Conservation (phyloP, 2,888 invertebrate species). For the Epinotia bilunana region DNA sequence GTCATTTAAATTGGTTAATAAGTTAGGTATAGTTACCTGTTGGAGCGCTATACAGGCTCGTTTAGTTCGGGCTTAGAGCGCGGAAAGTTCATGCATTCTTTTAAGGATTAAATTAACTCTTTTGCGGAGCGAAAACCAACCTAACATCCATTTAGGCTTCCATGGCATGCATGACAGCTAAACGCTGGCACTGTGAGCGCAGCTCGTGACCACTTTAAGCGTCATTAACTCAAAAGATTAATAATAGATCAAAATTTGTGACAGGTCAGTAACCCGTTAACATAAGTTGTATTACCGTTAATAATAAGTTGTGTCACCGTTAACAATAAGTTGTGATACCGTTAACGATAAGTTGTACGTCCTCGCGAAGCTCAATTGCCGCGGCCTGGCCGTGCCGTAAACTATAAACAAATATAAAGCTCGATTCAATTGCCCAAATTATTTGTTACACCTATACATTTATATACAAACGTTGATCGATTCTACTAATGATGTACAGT, state of each 20-base stretch:
- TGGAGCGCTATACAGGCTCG: not conserved
- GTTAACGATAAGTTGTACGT: slow-evolving; percentile 3
- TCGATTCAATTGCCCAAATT: slow-evolving; percentile 44
- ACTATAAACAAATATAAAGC: slow-evolving; percentile 43
- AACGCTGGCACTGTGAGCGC: not conserved
- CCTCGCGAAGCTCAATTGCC: slow-evolving; percentile 15
- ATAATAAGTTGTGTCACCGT: not conserved
- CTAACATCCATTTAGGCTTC: not conserved
- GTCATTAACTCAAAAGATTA: slow-evolving; percentile 2
- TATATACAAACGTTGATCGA: slow-evolving; percentile 44
- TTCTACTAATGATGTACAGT: slow-evolving; percentile 6
- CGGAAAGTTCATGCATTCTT: no score
- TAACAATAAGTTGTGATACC: no score
- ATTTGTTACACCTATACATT: slow-evolving; percentile 38
- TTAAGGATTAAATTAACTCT: no score
- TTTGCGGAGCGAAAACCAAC: not conserved
- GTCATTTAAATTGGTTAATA: not conserved
- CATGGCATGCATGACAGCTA: not conserved
- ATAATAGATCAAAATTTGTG: not conserved
- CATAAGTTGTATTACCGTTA: not conserved
- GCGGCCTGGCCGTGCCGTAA: slow-evolving; percentile 20
- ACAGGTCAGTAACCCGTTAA: slow-evolving; percentile 10
- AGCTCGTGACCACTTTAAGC: not conserved
- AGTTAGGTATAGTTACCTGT: not conserved
- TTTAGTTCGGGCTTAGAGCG: no score